Conservation (phyloP, 2,113 vertebrate genomes). For the Blennius ocellaris region DNA sequence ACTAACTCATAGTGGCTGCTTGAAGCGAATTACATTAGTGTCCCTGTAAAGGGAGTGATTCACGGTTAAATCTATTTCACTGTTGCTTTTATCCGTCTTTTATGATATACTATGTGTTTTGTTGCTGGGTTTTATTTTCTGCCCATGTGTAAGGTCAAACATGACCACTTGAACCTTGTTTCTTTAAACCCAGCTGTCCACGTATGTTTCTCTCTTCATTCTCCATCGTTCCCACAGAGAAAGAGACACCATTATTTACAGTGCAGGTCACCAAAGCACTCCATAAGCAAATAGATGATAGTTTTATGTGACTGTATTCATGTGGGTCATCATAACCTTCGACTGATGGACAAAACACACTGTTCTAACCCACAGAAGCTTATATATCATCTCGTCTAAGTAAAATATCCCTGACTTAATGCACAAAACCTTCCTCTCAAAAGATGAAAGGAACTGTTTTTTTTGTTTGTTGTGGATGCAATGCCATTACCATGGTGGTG, state of each 20-base stretch:
- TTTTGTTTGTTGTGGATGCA: conserved; percentile 36
- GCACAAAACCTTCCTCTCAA: background rate
- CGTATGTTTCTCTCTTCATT: conserved; percentile 9
- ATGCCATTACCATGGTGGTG: conserved; percentile 25
- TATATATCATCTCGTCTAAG: conserved; percentile 21
- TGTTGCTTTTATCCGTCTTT: conserved; percentile 76
- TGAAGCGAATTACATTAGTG: conserved; percentile 68
- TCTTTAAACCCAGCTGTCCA: conserved; percentile 20
- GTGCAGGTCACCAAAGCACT: conserved; percentile 20
- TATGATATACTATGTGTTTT: conserved; percentile 72
- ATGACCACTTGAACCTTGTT: conserved; percentile 52
- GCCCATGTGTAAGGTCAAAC: conserved; percentile 68
- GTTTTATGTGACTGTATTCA: conserved; percentile 32
- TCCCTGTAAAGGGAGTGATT: conserved; percentile 71
- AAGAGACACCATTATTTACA: conserved; percentile 35
- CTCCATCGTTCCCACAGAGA: conserved; percentile 6
- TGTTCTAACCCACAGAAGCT: conserved; percentile 13
- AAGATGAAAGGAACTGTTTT: conserved; percentile 20
- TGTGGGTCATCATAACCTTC: conserved; percentile 12
- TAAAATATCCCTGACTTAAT: conserved; percentile 22
- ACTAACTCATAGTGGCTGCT: conserved; percentile 49
- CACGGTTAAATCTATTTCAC: conserved; percentile 77
- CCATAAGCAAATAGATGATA: conserved; percentile 11
- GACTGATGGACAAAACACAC: conserved; percentile 26
- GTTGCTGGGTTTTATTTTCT: conserved; percentile 66